Conservation (phyloP, 1,140 invertebrate species). For the Aradophagus sp. region DNA sequence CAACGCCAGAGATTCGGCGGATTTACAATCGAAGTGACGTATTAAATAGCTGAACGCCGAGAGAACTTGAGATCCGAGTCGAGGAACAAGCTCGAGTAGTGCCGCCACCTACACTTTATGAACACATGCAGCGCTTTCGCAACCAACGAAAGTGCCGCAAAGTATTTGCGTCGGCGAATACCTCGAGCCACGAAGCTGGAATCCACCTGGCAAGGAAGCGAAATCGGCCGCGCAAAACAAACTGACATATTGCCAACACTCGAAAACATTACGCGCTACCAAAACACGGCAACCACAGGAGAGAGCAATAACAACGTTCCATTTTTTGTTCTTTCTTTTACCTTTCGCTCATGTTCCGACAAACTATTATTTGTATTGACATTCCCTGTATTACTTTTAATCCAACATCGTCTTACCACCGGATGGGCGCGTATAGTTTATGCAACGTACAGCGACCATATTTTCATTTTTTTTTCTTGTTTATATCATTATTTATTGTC, state of each 20-base stretch:
- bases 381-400: too few relatives aligned
- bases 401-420: too few relatives aligned
- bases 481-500: too few relatives aligned
- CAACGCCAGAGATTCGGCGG: not conserved
- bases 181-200: constrained; percentile 56
- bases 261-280: constrained; percentile 23
- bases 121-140: constrained; percentile 48
- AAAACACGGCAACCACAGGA: constrained; percentile 1
- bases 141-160: constrained; percentile 58
- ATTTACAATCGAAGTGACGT: constrained; percentile 1
- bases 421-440: too few relatives aligned
- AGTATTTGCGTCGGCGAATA: constrained; percentile 66
- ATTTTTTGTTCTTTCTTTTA: too few relatives aligned
- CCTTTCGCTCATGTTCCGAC: too few relatives aligned
- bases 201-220: constrained; percentile 54
- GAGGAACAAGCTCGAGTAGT: constrained; percentile 1
- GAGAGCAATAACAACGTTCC: constrained; percentile 5
- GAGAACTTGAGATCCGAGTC: constrained; percentile 1
- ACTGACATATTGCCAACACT: constrained; percentile 37
- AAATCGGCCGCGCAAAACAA: constrained; percentile 46
- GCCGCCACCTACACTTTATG: constrained; percentile 31
- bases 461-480: too few relatives aligned
- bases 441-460: too few relatives aligned
- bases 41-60: not conserved
- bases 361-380: too few relatives aligned